Evolutionary conservation across 2,888 invertebrate species (phyloP).

Genomic region (Lottia scabra): DNA sequence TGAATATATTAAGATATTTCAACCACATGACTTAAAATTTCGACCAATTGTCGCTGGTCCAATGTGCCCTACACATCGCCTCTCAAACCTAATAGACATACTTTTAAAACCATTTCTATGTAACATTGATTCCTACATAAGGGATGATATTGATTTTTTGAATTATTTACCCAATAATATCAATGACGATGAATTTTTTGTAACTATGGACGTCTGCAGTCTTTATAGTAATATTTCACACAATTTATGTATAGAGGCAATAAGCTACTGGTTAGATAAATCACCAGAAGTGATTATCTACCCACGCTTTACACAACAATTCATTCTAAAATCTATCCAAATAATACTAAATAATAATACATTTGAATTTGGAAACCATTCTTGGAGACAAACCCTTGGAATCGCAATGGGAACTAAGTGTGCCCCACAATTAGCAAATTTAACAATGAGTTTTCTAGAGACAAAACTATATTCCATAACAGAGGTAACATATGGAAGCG

Average conservation of each 20-base stretch:
- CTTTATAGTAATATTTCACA: neutral
- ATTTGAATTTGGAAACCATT: no score
- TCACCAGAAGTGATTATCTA: neutral
- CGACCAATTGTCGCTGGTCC: no score
- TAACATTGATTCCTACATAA: neutral
- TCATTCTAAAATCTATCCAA: neutral
- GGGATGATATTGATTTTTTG: neutral
- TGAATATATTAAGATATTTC: no score
- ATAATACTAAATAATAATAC: no score
- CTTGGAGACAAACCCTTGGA: no score
- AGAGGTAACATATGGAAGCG: no score
- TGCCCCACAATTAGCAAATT: no score
- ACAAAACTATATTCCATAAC: no score
- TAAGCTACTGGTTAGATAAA: neutral
- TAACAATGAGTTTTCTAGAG: no score
- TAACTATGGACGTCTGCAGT: neutral
- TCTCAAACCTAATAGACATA: neutral
- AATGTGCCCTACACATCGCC: no score
- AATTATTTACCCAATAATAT: neutral
- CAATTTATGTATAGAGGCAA: neutral
- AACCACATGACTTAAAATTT: no score
- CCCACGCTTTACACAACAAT: neutral
- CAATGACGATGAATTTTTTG: neutral
- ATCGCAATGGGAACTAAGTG: no score
- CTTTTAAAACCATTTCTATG: neutral